Evolutionary conservation across 2,113 vertebrate genomes (phyloP).

Genomic region (Tragelaphus scriptus): DNA sequence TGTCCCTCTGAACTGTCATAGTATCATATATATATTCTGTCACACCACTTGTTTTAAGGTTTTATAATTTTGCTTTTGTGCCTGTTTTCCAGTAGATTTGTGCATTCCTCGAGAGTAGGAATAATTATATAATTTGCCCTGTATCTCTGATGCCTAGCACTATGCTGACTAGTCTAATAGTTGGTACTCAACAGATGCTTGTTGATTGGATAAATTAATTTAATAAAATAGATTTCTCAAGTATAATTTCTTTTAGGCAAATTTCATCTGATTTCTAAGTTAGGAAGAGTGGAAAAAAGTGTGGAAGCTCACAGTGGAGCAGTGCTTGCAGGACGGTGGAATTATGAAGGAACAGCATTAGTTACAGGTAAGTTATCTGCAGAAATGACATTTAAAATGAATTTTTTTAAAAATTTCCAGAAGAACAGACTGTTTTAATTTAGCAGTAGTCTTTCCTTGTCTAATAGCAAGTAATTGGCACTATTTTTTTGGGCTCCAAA

Average conservation of each 20-base stretch:
- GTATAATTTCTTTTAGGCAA: slow-evolving; percentile 84
- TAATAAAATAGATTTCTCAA: slow-evolving; percentile 16
- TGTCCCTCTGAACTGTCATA: background rate
- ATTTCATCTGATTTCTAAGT: slow-evolving; percentile 93
- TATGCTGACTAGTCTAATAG: background rate
- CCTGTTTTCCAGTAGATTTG: background rate
- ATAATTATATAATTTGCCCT: slow-evolving; percentile 33
- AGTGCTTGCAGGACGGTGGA: slow-evolving; percentile 94
- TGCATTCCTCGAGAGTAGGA: background rate
- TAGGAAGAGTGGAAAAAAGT: slow-evolving; percentile 94
- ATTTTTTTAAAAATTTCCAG: background rate
- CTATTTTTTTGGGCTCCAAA: too few relatives aligned
- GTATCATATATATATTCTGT: background rate
- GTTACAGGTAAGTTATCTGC: slow-evolving; percentile 87
- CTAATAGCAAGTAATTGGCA: background rate
- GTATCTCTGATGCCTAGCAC: background rate
- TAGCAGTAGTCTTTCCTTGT: background rate
- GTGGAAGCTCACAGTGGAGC: slow-evolving; percentile 95
- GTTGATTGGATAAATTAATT: background rate
- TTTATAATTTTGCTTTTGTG: slow-evolving; percentile 8
- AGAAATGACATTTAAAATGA: background rate
- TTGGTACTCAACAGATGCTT: background rate
- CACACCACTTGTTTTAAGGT: background rate
- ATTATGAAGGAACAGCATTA: slow-evolving; percentile 94
- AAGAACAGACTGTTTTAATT: slow-evolving; percentile 25